These are phyloP conservation scores for Gymnodraco acuticeps DNA, from an alignment of 2,797 vertebrate species.

Conservation along the genomic window DNA sequence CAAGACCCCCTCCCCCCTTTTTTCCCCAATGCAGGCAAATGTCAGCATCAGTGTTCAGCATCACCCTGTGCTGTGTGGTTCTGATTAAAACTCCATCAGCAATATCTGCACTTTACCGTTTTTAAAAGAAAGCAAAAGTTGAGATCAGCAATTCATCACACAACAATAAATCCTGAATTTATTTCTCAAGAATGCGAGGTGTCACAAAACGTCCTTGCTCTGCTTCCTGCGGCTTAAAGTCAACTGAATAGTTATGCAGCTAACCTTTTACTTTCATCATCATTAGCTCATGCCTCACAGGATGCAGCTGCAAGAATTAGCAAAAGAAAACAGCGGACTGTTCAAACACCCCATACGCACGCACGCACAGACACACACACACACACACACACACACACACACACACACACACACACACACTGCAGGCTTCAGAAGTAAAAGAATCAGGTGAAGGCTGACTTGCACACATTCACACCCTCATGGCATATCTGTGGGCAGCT, in stretches of 20 bases:
- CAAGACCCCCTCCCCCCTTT: constrained; percentile 39
- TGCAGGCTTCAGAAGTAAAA: constrained; percentile 60
- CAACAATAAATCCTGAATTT: constrained; percentile 32
- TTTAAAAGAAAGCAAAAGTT: constrained; percentile 30
- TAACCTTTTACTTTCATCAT: constrained; percentile 68
- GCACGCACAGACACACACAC: constrained; percentile 5
- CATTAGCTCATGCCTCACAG: constrained; percentile 71
- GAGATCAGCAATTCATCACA: constrained; percentile 23
- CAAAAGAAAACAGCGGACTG: constrained; percentile 74
- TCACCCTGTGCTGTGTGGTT: constrained; percentile 45
- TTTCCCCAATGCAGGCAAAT: constrained; percentile 45
- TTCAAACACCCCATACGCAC: constrained; percentile 60
- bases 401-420: constrained; percentile 5
- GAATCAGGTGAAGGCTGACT: constrained; percentile 66
- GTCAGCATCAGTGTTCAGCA: constrained; percentile 49
- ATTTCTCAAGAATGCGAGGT: constrained; percentile 22
- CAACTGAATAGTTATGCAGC: constrained; percentile 44
- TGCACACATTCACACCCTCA: constrained; percentile 59
- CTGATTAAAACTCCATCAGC: constrained; percentile 44
- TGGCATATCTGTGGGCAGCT: constrained; percentile 56
- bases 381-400: constrained; percentile 17
- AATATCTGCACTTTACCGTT: constrained; percentile 26
- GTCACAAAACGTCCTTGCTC: constrained; percentile 29
- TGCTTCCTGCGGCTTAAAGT: constrained; percentile 49
- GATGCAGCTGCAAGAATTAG: constrained; percentile 81